Conservation (phyloP, 2,113 vertebrate genomes). For the Tricholaema leucomelas region DNA sequence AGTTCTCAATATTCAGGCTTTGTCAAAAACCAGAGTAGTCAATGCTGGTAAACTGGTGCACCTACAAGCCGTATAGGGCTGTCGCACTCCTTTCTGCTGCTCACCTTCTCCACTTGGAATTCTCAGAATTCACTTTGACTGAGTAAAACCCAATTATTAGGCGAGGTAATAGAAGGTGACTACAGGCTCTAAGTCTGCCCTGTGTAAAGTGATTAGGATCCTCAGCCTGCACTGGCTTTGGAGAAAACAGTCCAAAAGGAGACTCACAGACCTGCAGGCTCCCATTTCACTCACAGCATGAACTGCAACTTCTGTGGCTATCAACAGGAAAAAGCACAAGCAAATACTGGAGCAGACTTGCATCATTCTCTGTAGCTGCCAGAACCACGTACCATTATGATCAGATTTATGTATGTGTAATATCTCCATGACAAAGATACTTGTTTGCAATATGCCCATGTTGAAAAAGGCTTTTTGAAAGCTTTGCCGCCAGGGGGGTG, state of each 20-base stretch:
- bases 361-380: not conserved
- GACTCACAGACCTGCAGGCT: not conserved
- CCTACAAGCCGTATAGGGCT: not conserved
- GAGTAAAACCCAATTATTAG: not conserved
- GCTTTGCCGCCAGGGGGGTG: not conserved
- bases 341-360: not conserved
- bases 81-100: not conserved
- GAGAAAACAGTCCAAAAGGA: not conserved
- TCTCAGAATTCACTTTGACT: not conserved
- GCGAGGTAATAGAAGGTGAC: not conserved
- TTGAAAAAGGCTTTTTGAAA: not conserved
- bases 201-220: not conserved
- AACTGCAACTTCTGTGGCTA: fast-evolving
- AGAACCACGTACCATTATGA: not conserved
- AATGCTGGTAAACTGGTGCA: not conserved
- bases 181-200: not conserved
- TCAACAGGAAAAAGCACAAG: not conserved
- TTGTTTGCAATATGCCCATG: not conserved
- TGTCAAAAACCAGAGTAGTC: not conserved
- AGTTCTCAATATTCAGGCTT: not conserved
- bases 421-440: not conserved
- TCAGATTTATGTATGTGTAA: not conserved
- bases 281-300: fast-evolving
- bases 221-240: not conserved
- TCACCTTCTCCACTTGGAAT: not conserved